These are phyloP conservation scores for Drosophila affinis DNA, from an alignment of 2,888 invertebrate genomes.

Conservation along the genomic window DNA sequence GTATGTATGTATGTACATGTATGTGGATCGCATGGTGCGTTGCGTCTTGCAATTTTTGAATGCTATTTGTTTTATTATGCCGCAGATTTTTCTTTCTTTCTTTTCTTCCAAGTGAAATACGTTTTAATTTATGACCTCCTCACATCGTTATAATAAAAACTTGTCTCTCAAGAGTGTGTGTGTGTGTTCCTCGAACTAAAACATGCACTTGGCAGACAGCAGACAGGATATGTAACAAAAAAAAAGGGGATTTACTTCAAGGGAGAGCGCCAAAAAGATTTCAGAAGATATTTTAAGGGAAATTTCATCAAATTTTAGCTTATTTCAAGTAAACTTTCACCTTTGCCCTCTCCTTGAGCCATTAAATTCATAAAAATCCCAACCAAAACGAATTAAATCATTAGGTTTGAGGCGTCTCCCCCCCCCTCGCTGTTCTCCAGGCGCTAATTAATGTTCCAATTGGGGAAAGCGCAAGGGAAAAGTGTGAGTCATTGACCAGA, in stretches of 20 bases:
- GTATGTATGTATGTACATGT: neutral
- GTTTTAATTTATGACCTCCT: constrained; percentile 74
- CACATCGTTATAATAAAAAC: constrained; percentile 45
- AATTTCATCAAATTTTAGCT: neutral
- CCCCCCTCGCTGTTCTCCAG: neutral
- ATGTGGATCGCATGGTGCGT: constrained; percentile 32
- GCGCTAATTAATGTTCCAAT: constrained; percentile 39
- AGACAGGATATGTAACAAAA: constrained; percentile 64
- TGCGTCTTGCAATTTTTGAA: constrained; percentile 68
- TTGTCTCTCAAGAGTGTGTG: constrained; percentile 42
- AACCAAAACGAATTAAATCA: constrained; percentile 37
- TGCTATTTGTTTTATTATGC: constrained; percentile 73
- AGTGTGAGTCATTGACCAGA: constrained; percentile 52
- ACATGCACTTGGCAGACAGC: constrained; percentile 70
- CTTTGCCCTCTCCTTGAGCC: neutral
- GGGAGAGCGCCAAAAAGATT: constrained; percentile 4
- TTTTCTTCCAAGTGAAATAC: constrained; percentile 81
- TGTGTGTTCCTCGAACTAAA: constrained; percentile 41
- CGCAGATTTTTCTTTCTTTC: constrained; percentile 68
- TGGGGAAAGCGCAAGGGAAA: neutral
- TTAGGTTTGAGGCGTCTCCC: neutral
- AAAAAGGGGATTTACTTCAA: neutral
- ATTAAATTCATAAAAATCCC: neutral
- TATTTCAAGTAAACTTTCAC: no score
- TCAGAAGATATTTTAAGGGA: neutral